phyloP scores from a whole-genome alignment of 2,113 vertebrate species.

The Pao palembangensis region DNA sequence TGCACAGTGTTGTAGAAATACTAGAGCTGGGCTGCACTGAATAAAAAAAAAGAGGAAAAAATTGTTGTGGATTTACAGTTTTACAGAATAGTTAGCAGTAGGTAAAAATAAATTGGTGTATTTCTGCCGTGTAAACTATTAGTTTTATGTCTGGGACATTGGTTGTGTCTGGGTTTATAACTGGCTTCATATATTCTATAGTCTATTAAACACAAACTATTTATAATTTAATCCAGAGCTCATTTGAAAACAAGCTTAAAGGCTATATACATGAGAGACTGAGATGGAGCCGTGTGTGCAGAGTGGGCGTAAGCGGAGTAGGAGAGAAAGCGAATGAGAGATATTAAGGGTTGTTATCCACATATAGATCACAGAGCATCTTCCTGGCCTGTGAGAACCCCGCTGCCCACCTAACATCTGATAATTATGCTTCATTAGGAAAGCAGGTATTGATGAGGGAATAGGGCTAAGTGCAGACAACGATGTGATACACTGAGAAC shows the following conservation, averaged over 20 bases:
- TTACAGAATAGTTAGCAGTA: neutral
- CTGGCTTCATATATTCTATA: neutral
- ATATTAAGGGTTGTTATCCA: conserved; percentile 55
- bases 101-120: neutral
- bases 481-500: conserved; percentile 8
- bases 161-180: neutral
- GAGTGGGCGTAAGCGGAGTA: conserved; percentile 41
- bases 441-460: conserved; percentile 59
- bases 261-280: conserved; percentile 1
- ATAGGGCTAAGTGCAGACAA: conserved; percentile 7
- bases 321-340: conserved; percentile 28
- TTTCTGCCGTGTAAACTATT: neutral
- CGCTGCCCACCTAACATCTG: conserved; percentile 59
- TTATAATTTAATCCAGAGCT: conserved; percentile 8
- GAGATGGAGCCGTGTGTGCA: conserved; percentile 14
- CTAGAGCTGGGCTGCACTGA: too few species aligned
- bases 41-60: too few species aligned
- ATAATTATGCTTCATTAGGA: conserved; percentile 67
- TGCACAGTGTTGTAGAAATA: too few species aligned
- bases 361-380: conserved; percentile 53
- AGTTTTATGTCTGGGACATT: neutral
- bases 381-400: conserved; percentile 45
- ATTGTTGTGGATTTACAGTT: neutral
- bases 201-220: neutral
- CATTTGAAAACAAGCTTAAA: neutral